Base-by-base conservation (phyloP, 1,140 invertebrate genomes). In the Luehdorfia chinensis region DNA sequence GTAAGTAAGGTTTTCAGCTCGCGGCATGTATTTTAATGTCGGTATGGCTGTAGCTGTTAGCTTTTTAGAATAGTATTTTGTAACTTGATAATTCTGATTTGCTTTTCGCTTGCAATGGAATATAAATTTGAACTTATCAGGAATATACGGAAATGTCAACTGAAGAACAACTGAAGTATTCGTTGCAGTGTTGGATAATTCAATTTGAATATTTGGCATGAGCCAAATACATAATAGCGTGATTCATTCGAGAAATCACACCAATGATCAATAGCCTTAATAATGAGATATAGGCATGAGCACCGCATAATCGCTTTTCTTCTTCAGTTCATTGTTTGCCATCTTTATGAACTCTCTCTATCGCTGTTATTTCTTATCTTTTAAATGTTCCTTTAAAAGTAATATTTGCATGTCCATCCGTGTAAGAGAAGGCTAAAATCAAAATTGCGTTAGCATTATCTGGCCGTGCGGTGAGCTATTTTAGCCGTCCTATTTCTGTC, bases 381-480 rank as follows among this genome's bases (percentile, higher is more conserved):
- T 30, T 31, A 34, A 28, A 47, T 50, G 36, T 50, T 46, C 41
- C 25, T 50, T 54, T 21, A 48, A 21, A 55, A 47, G 58, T 48
- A 48, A 36, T 45, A 46, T 47, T 32, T 53, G 49, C 59, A 46
- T 19, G 50, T 60, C 55, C 58, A 59, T 71, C 56, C 70, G 50
- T 64, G 49, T 73, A 70, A 67, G 60, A 65, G 61, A 79, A 79
- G 64, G 58, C 53, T 65, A 76, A 66, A 79, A 86, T 76, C 79
- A 84, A 84, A 81, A 83, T 74, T 67, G 70, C 66, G 69, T 86
- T 75, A 75, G 83, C 68, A 79, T 78, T 81, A 85, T 84, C 69
- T 69, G 71, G 73, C 67, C 63, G 77, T 67, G 77, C 72, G 66
- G 76, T 63, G 73, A 73, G 73, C 76, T 87, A 87, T 87, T 87